Base-by-base conservation (phyloP, 2,113 vertebrate genomes). In the Mustela lutreola region DNA sequence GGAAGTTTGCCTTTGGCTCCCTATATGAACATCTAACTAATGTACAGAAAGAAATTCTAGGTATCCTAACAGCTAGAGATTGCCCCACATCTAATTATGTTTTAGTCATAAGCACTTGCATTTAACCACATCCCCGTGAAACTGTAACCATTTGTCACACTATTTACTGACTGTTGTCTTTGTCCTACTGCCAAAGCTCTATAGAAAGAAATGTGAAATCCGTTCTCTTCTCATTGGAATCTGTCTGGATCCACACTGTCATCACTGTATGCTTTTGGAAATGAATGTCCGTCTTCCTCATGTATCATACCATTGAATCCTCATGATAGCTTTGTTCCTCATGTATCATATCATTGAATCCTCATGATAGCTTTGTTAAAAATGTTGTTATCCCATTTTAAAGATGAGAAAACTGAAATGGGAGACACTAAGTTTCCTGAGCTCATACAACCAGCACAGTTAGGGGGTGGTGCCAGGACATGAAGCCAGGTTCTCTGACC, bases 121-220 rank as follows among this genome's bases (percentile, higher is more conserved):
- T 92, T 96, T 92, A 89, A 84, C 79, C 33, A 67, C 21, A 78
- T 89, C 36, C 28, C 58, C 19, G 22, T 89, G 78, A 94, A 86
- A 58, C 67, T 81, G 31, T 76, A 90, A 78, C 58, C 45, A 94
- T 22, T 90, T 91, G 26, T 85, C 71, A 39, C 86, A 45, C 7
- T 48, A 71, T 95, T 91, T 93, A 88, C 85, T 83, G 75, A 53
- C 45, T 93, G 73, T 60, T 71, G 9, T 65, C 31, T 96, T 91
- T 93, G 53, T 78, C 73, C 50, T 79, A 76, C 84, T 78, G 65
- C 53, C 80, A 70, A 90, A 45, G 31, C 18, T 82, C 60, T 78
- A n/a, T 26, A 42, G 60, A 83, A 14, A 82, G 26, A 96, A 94
- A 94, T 58, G 89, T 3, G 19, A 90, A 93, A 48, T 83, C 26